These are phyloP conservation scores for Morus bassanus DNA, from an alignment of 2,797 vertebrate species.

Conservation along the genomic window DNA sequence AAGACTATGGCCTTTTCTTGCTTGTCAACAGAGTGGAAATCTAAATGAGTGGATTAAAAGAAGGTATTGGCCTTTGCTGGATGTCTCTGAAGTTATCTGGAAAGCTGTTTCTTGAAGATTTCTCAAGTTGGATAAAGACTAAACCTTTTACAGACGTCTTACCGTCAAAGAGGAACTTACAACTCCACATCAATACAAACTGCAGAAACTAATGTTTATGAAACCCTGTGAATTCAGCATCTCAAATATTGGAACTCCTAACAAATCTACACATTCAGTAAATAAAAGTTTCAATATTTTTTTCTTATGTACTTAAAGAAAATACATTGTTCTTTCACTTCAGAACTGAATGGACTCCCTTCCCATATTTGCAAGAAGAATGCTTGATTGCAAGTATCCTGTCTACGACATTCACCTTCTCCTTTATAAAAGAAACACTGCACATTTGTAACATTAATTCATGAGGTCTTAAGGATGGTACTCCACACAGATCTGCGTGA, in stretches of 20 bases:
- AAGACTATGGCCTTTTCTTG: neutral
- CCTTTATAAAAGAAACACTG: neutral
- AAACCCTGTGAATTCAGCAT: neutral
- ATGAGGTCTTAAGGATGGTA: neutral
- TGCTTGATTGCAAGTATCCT: neutral
- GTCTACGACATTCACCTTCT: neutral
- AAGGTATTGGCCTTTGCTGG: neutral
- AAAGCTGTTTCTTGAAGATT: neutral
- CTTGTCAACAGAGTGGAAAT: neutral
- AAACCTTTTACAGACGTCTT: neutral
- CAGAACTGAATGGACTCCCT: neutral
- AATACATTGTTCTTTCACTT: neutral
- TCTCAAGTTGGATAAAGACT: neutral
- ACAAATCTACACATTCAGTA: neutral
- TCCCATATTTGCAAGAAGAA: neutral
- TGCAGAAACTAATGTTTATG: neutral
- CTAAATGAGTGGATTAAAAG: neutral
- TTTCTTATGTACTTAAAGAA: neutral
- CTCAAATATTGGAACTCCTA: neutral
- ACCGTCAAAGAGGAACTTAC: neutral
- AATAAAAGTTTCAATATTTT: neutral
- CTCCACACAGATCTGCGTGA: fast-evolving
- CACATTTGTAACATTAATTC: neutral
- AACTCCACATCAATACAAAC: neutral
- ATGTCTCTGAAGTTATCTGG: neutral